Conservation (phyloP, 2,888 invertebrate species). For the Euclidia mi region DNA sequence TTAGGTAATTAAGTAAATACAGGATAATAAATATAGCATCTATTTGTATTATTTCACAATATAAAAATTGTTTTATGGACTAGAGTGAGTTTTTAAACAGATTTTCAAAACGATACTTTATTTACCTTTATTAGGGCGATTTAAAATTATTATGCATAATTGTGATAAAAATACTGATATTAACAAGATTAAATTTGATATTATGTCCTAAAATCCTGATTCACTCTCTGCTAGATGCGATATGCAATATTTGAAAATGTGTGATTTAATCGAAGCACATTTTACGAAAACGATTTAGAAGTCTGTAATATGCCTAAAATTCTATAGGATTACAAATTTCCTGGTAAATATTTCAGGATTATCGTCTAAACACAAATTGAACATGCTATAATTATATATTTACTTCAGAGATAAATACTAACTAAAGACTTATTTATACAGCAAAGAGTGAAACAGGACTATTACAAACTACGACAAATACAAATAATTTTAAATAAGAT, state of each 20-base stretch:
- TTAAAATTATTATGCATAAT: slow-evolving; percentile 33
- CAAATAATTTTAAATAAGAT: slow-evolving; percentile 70
- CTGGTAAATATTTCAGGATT: too few species aligned
- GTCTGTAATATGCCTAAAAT: too few species aligned
- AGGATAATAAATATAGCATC: slow-evolving; percentile 13
- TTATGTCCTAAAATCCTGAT: slow-evolving; percentile 25
- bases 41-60: slow-evolving; percentile 16
- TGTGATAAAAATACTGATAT: slow-evolving; percentile 50
- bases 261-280: too few species aligned
- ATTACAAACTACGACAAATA: slow-evolving; percentile 14
- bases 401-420: not conserved
- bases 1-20: slow-evolving; percentile 37
- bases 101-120: slow-evolving; percentile 35
- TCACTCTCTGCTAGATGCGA: slow-evolving; percentile 21
- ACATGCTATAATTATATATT: not conserved
- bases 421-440: slow-evolving; percentile 1
- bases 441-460: slow-evolving; percentile 31
- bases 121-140: too few species aligned
- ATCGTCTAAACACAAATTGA: too few species aligned
- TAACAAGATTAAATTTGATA: slow-evolving; percentile 35
- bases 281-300: too few species aligned
- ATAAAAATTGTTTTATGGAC: slow-evolving; percentile 38
- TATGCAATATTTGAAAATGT: slow-evolving; percentile 19
- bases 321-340: too few species aligned
- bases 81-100: slow-evolving; percentile 42